Percentiles rank a stretch among this genome's conserved stretches.
Evolutionary conservation across 2,888 invertebrate species (phyloP).

Genomic region (Campoplex nolae): DNA sequence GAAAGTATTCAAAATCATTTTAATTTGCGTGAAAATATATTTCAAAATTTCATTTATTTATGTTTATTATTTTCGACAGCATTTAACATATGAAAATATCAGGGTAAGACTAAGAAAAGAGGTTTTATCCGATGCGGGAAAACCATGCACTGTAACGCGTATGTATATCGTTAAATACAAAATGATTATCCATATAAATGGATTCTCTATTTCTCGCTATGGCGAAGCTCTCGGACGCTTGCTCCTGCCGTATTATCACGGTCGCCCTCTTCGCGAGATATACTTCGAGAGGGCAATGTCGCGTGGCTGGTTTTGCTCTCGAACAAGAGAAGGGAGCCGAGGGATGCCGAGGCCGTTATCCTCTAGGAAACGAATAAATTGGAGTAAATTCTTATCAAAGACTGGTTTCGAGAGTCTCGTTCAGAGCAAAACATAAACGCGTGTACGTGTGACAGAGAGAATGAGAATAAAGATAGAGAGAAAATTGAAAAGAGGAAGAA

Average conservation of each 20-base stretch:
- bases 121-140: not conserved
- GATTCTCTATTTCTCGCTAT: not conserved
- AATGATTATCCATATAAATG: not conserved
- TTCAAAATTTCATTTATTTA: not conserved
- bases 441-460: not conserved
- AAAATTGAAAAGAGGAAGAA: not conserved
- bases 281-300: conserved; percentile 58
- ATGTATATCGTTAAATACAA: not conserved
- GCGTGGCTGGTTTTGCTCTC: conserved; percentile 62
- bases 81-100: not conserved
- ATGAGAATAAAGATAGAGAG: not conserved
- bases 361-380: conserved; percentile 75
- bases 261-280: conserved; percentile 42
- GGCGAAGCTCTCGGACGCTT: conserved; percentile 22
- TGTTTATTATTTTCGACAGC: not conserved
- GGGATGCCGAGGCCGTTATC: conserved; percentile 68
- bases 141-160: not conserved
- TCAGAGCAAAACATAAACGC: conserved; percentile 39
- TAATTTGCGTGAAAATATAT: not conserved
- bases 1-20: not conserved
- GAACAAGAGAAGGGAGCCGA: conserved; percentile 11
- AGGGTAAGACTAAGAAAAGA: not conserved
- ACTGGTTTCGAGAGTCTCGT: conserved; percentile 66
- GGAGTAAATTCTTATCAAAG: conserved; percentile 72
- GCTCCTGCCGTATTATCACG: conserved; percentile 16